A percentile compares a stretch with the other conserved stretches of the same genome.
Conservation (phyloP, 2,888 invertebrate species). For the Barypeithes pellucidus region DNA sequence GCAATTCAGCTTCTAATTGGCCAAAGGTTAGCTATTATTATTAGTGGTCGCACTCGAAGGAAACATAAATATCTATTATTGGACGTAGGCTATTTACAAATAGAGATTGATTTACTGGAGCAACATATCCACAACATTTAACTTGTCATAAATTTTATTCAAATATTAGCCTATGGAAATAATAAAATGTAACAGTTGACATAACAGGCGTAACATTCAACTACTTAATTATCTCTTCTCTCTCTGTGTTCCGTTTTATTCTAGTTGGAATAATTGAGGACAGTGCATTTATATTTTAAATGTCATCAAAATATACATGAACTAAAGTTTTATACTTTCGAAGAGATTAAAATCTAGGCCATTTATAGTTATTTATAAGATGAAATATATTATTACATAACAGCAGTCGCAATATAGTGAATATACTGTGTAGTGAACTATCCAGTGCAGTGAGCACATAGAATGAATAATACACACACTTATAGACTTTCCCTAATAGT, state of each 20-base stretch:
- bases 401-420: too few species aligned
- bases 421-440: too few species aligned
- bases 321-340: too few species aligned
- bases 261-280: background rate
- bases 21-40: too few species aligned
- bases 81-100: conserved; percentile 29
- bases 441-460: too few species aligned
- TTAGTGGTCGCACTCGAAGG: conserved; percentile 17
- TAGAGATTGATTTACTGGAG: conserved; percentile 34
- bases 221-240: conserved; percentile 24
- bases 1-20: background rate
- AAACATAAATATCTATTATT: conserved; percentile 39
- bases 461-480: too few species aligned
- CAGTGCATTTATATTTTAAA: conserved; percentile 22
- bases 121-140: conserved; percentile 33
- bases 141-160: conserved; percentile 38
- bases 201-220: conserved; percentile 22
- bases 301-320: conserved; percentile 7
- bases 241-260: conserved; percentile 23
- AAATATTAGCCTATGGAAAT: conserved; percentile 31
- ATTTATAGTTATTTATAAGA: too few species aligned
- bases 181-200: conserved; percentile 38
- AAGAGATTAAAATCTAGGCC: too few species aligned
- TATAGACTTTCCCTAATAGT: too few species aligned
- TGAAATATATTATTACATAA: too few species aligned